phyloP scores from a whole-genome alignment of 2,113 vertebrate species.

The Mus pahari region DNA sequence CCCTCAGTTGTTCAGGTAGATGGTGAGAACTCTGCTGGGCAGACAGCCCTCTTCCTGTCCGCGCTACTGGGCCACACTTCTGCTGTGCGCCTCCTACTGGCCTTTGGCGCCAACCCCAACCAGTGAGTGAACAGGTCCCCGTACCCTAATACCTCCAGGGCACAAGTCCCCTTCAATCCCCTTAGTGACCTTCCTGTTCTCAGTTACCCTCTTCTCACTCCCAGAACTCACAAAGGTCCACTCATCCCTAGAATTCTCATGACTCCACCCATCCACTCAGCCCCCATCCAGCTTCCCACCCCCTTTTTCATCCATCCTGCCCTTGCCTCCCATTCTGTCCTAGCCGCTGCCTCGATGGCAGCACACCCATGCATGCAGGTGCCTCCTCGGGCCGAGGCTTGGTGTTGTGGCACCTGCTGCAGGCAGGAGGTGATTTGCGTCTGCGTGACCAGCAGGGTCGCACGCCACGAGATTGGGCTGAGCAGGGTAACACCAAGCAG shows the following conservation, averaged over 20 bases:
- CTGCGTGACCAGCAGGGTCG: slow-evolving; percentile 84
- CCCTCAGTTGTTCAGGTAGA: slow-evolving; percentile 74
- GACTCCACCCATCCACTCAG: neutral
- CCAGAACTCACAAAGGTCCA: neutral
- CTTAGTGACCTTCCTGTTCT: neutral
- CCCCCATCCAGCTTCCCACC: neutral
- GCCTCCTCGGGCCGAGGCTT: slow-evolving; percentile 82
- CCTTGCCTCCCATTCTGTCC: neutral
- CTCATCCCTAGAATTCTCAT: neutral
- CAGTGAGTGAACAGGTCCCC: slow-evolving; percentile 65
- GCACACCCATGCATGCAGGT: slow-evolving; percentile 86
- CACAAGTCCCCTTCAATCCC: neutral
- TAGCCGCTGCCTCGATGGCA: slow-evolving; percentile 85
- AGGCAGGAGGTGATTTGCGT: slow-evolving; percentile 86
- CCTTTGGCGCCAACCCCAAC: slow-evolving; percentile 76
- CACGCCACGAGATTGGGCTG: slow-evolving; percentile 84
- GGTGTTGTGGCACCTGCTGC: slow-evolving; percentile 82
- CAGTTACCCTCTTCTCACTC: neutral
- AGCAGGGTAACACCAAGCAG: slow-evolving; percentile 65
- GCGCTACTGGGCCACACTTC: slow-evolving; percentile 70
- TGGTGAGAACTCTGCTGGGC: slow-evolving; percentile 69
- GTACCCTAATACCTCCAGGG: neutral
- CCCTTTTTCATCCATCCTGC: too few relatives aligned
- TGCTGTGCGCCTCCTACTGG: slow-evolving; percentile 59
- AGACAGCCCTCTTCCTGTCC: slow-evolving; percentile 70